Conservation (phyloP, 2,888 invertebrate species). For the Tetrapedia diversipes region DNA sequence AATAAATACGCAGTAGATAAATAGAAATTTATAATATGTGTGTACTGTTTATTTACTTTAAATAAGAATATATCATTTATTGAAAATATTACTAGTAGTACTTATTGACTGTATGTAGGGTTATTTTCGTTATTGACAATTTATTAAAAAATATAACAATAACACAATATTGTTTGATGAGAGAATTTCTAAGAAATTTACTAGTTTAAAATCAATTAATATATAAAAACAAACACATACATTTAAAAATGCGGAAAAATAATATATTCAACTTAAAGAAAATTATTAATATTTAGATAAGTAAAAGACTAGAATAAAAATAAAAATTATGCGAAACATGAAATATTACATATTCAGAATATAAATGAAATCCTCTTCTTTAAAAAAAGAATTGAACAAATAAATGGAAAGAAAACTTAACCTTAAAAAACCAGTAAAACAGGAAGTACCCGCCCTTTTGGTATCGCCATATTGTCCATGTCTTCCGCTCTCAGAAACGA, state of each 20-base stretch:
- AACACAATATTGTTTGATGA: not conserved
- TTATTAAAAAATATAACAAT: not conserved
- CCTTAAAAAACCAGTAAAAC: slow-evolving; percentile 47
- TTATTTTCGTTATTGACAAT: not conserved
- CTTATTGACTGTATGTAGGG: not conserved
- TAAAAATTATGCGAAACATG: not conserved
- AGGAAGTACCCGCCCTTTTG: slow-evolving; percentile 75
- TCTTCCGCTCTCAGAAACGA: slow-evolving; percentile 70
- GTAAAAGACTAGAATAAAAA: not conserved
- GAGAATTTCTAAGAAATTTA: not conserved
- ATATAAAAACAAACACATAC: not conserved
- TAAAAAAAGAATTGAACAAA: not conserved
- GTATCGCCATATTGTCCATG: slow-evolving; percentile 71
- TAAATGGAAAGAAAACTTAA: slow-evolving; percentile 32
- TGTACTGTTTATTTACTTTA: not conserved
- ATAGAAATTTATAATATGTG: not conserved
- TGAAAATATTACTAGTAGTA: not conserved
- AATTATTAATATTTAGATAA: not conserved
- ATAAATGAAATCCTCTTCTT: not conserved
- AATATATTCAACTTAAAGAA: not conserved
- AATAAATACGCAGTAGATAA: not conserved
- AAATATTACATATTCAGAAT: not conserved
- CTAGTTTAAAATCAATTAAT: not conserved
- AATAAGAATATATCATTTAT: not conserved
- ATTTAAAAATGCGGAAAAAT: slow-evolving; percentile 25